Evolutionary conservation across 2,113 vertebrate genomes (phyloP), one percentile per base, ranked within the genome.

Genomic region (Microtus oregoni): DNA sequence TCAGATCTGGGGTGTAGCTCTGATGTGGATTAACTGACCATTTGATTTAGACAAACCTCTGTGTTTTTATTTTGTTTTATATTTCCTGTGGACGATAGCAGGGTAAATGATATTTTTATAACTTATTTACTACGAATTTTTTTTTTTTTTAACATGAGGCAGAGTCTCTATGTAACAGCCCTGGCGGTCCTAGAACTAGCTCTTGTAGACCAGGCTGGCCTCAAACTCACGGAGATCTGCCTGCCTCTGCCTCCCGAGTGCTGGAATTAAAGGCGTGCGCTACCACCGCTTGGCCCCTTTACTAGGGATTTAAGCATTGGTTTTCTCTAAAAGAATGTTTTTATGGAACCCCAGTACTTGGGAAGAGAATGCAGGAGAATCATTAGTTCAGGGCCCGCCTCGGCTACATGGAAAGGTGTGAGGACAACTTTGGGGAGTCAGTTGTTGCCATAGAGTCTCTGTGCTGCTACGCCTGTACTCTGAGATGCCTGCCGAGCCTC

Each of bases 251-350:
- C 13, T 52, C 52, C 52, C 13, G 13, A 52, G 55, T 55, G 55
- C 15, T 55, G 11, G 55, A 17, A 55, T 55, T 55, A 55, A 55
- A 55, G 55, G 55, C 5, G 11, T 55, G 55, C 5, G 17, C 55
- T 5, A 55, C 55, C 55, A 58, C 6, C 55, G 19, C 55, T 19
- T 6, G 19, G 5, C 5, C 55, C 19, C 73, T 73, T 87, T 65
- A 81, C 28, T 41, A 93, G 89, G n/a, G 94, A 65, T 87, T 89
- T 91, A 61, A 86, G 28, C 20, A 19, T 72, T 91, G 73, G 30
- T 35, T 83, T 96, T 93, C 82, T 44, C 61, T 65, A 65, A 65
- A 65, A 78, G 72, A 78, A 58, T 76, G 86, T 38, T 58, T 70
- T 52, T 52, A 20, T 68, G 38, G 32, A 50, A 50, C 52, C 19